A percentile compares a stretch with the other conserved stretches of the same genome.
These are phyloP conservation scores for Aplysia californica DNA, from an alignment of 1,140 invertebrate genomes.

Conservation along the genomic window DNA sequence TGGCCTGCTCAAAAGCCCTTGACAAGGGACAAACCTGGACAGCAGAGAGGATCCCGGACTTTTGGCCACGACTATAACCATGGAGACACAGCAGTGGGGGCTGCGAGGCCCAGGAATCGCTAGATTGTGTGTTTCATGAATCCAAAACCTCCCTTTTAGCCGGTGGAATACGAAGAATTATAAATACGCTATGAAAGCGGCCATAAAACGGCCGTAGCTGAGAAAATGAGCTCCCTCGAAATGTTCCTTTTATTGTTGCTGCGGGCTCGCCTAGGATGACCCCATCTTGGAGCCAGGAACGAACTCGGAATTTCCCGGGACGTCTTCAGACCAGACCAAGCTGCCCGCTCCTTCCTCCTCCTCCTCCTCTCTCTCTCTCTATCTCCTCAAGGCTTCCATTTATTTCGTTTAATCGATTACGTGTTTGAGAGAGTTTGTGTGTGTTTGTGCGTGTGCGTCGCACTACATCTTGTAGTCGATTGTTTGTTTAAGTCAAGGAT, in stretches of 20 bases:
- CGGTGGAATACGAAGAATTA: background rate
- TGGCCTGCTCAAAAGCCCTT: background rate
- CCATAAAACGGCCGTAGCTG: background rate
- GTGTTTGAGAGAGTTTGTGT: no score
- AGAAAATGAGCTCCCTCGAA: conserved; percentile 9
- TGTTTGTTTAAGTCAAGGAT: no score
- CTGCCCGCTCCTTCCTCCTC: background rate
- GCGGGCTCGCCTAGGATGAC: background rate
- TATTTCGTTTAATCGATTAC: no score
- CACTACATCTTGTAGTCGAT: no score
- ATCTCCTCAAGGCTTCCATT: no score
- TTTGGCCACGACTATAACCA: background rate
- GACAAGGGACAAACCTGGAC: background rate
- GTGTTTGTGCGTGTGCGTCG: no score
- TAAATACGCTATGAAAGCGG: conserved; percentile 8
- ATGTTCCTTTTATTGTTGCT: conserved; percentile 7
- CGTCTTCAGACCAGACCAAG: background rate
- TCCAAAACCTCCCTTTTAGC: background rate
- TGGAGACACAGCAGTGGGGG: background rate
- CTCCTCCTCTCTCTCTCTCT: no score
- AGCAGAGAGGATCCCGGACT: background rate
- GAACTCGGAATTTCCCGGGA: background rate
- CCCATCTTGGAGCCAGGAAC: background rate
- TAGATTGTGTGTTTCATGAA: conserved; percentile 9
- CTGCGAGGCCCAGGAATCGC: background rate